phyloP scores from a whole-genome alignment of 2,113 vertebrate genomes.

The Lepus americanus region DNA sequence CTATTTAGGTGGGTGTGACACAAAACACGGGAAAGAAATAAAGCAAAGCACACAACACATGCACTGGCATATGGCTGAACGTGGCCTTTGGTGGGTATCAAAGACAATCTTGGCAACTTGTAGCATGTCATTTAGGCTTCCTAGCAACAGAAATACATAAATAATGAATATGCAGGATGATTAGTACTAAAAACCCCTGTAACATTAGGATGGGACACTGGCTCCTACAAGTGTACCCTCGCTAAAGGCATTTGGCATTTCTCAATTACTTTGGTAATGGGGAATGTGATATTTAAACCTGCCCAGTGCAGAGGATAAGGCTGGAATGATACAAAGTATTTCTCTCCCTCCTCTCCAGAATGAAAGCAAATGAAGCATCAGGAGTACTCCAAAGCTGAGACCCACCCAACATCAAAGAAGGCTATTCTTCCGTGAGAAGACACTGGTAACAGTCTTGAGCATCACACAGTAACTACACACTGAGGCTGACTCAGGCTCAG shows the following conservation, averaged over 20 bases:
- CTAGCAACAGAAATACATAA: constrained; percentile 57
- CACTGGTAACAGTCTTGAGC: not conserved
- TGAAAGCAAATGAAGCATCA: not conserved
- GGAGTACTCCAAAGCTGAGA: not conserved
- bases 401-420: not conserved
- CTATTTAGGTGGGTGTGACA: not conserved
- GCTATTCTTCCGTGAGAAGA: constrained; percentile 21
- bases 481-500: constrained; percentile 37
- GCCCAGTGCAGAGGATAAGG: not conserved
- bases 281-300: constrained; percentile 19
- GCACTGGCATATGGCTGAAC: not conserved
- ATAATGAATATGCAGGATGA: constrained; percentile 39
- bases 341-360: not conserved
- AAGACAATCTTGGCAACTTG: constrained; percentile 67
- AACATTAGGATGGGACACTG: not conserved
- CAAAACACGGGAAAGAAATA: constrained; percentile 47
- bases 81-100: constrained; percentile 11
- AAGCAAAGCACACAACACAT: not conserved
- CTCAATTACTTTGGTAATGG: not conserved
- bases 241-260: not conserved
- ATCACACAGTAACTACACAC: not conserved
- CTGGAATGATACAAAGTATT: constrained; percentile 32
- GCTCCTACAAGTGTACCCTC: not conserved
- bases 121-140: constrained; percentile 28
- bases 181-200: not conserved